Evolutionary conservation across 2,113 vertebrate genomes (phyloP).

Genomic region (Hyperopisus bebe): DNA sequence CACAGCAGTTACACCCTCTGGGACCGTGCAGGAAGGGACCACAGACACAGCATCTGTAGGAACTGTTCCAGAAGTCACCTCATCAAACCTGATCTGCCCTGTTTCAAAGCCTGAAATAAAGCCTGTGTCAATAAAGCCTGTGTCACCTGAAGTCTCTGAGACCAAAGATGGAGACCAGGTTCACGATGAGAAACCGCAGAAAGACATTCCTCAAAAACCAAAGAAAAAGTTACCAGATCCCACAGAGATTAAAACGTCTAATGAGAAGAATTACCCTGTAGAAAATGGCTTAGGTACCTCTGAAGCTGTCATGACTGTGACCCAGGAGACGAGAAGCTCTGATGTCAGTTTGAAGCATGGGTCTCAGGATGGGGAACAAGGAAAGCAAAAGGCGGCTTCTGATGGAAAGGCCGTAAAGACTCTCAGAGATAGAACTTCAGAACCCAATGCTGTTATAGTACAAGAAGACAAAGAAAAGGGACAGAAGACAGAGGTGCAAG

Average conservation of each 20-base stretch:
- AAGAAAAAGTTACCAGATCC: background rate
- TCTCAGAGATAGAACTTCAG: background rate
- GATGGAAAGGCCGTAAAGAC: conserved; percentile 18
- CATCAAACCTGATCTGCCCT: background rate
- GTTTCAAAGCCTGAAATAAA: background rate
- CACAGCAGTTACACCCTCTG: background rate
- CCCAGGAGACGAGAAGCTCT: background rate
- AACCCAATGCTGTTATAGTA: background rate
- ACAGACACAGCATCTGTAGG: background rate
- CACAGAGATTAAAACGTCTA: conserved; percentile 1
- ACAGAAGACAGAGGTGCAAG: conserved; percentile 27
- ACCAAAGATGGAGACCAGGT: background rate
- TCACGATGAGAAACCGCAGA: background rate
- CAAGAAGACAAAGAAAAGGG: background rate
- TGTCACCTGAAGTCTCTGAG: conserved; percentile 21
- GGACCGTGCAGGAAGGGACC: background rate
- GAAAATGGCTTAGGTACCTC: conserved; percentile 20
- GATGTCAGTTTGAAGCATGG: background rate
- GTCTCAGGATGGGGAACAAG: background rate
- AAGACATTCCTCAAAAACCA: background rate
- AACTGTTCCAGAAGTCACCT: background rate
- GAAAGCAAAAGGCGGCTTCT: background rate
- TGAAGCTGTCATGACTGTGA: background rate
- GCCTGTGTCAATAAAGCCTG: conserved; percentile 20
- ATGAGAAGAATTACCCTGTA: background rate